Percentiles rank a stretch among this genome's conserved stretches.
These are phyloP conservation scores for Sinohyriopsis cumingii DNA, from an alignment of 2,888 invertebrate genomes.

Conservation along the genomic window DNA sequence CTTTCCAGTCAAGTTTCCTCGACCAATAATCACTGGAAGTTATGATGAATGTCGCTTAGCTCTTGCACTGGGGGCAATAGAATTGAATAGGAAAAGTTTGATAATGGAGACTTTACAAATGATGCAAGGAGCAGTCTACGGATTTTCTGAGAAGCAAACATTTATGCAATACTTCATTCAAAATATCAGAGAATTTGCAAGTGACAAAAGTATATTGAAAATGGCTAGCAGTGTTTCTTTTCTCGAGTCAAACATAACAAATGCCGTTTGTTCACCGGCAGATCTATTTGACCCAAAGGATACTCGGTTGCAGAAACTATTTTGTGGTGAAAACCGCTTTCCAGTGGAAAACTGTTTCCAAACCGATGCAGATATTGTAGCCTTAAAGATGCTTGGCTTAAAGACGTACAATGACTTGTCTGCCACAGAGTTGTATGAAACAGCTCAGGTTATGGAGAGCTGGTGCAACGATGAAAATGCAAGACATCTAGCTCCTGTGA, in stretches of 20 bases:
- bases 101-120: constrained; percentile 5
- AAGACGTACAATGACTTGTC: constrained; percentile 12
- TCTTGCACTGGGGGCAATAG: no score
- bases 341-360: constrained; percentile 8
- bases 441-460: constrained; percentile 9
- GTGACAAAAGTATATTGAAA: background rate
- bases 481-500: no score
- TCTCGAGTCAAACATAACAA: constrained; percentile 1
- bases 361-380: background rate
- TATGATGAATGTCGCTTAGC: no score
- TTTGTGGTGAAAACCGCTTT: constrained; percentile 14
- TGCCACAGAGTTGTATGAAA: constrained; percentile 11
- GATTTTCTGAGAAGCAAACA: constrained; percentile 1
- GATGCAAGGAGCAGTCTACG: background rate
- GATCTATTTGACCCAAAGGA: constrained; percentile 25
- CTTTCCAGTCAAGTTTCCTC: no score
- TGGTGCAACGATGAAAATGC: background rate
- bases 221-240: constrained; percentile 10
- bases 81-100: constrained; percentile 1
- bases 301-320: constrained; percentile 4
- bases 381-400: constrained; percentile 13
- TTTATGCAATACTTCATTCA: constrained; percentile 15
- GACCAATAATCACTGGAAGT: no score
- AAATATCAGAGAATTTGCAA: constrained; percentile 3
- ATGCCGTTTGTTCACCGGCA: constrained; percentile 1